phyloP scores from a whole-genome alignment of 2,888 invertebrate genomes.

The Vandiemenella viatica region DNA sequence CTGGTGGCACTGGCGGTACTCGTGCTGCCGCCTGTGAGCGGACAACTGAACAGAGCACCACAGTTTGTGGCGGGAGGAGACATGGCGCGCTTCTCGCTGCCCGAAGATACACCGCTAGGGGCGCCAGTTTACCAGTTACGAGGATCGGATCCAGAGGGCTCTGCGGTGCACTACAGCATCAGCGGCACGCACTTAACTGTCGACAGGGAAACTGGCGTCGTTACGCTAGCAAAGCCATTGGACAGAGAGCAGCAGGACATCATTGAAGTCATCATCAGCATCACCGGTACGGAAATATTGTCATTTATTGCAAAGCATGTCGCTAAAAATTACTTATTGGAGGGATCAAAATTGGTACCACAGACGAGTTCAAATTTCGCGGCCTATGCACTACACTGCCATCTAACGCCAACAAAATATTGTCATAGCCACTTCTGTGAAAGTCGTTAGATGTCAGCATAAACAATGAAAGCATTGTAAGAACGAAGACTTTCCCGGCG shows the following conservation, averaged over 20 bases:
- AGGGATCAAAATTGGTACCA: no score
- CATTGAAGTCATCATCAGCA: conserved; percentile 66
- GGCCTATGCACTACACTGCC: no score
- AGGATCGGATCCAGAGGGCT: conserved; percentile 61
- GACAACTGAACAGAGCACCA: conserved; percentile 47
- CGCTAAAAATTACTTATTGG: no score
- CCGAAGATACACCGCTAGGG: conserved; percentile 51
- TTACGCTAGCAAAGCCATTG: conserved; percentile 50
- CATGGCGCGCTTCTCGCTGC: conserved; percentile 56
- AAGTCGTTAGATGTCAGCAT: no score
- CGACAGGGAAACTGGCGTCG: conserved; percentile 58
- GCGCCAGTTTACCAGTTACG: conserved; percentile 60
- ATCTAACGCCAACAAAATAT: no score
- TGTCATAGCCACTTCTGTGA: no score
- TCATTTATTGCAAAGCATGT: no score
- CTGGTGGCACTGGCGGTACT: background rate
- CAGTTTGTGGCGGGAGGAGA: conserved; percentile 64
- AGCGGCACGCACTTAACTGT: conserved; percentile 69
- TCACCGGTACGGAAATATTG: conserved; percentile 47
- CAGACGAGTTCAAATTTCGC: no score
- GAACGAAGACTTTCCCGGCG: no score
- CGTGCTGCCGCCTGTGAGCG: background rate
- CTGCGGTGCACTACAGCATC: conserved; percentile 57
- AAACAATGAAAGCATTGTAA: no score
- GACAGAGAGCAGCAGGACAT: conserved; percentile 55